phyloP scores from a whole-genome alignment of 2,888 invertebrate species.

The Lepidochrysops patricia region DNA sequence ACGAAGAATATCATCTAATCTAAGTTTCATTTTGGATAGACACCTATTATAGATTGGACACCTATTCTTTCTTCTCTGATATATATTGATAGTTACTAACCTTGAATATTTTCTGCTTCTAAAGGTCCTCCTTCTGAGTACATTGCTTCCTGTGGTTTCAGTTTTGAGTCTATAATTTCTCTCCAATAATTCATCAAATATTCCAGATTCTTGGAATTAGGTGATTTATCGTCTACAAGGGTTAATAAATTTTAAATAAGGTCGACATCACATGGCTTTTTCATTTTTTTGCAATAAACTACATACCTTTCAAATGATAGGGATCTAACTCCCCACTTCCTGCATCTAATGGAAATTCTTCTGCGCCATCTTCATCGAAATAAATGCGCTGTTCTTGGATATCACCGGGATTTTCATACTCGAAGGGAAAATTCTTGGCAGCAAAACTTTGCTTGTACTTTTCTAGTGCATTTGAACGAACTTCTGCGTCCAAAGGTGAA shows the following conservation, averaged over 20 bases:
- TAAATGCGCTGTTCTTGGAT: slow-evolving; percentile 74
- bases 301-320: slow-evolving; percentile 56
- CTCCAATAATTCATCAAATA: slow-evolving; percentile 61
- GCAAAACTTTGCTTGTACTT: slow-evolving; percentile 64
- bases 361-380: slow-evolving; percentile 67
- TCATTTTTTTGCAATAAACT: slow-evolving; percentile 18
- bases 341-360: slow-evolving; percentile 51
- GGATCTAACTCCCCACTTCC: slow-evolving; percentile 60
- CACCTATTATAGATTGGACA: not conserved
- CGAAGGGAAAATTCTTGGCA: slow-evolving; percentile 64
- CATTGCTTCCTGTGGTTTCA: slow-evolving; percentile 46
- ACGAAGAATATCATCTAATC: not conserved
- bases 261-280: no score
- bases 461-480: slow-evolving; percentile 57
- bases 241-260: slow-evolving; percentile 25
- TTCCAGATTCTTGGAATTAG: slow-evolving; percentile 55
- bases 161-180: slow-evolving; percentile 46
- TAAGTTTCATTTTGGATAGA: no score
- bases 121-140: slow-evolving; percentile 65
- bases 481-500: slow-evolving; percentile 58
- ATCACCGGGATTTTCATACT: slow-evolving; percentile 62
- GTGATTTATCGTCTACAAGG: slow-evolving; percentile 27
- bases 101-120: slow-evolving; percentile 51
- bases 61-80: not conserved
- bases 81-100: slow-evolving; percentile 28